Conservation (phyloP, 2,797 vertebrate species). For the Muscicapa comitata region DNA sequence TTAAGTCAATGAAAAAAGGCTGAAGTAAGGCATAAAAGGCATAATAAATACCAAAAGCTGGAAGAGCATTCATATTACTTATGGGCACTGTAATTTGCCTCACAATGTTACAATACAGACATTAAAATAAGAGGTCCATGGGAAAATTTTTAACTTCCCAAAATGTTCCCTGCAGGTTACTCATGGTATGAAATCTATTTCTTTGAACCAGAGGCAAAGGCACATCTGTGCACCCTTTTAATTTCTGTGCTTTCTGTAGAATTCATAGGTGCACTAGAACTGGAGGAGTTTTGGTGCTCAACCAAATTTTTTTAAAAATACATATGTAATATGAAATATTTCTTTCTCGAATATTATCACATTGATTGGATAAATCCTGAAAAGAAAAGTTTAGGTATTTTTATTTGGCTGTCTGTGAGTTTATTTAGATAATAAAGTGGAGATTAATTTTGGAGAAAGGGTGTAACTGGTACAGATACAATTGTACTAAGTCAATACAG, state of each 20-base stretch:
- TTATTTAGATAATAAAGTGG: neutral
- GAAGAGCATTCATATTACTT: neutral
- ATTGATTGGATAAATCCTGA: neutral
- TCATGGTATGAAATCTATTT: neutral
- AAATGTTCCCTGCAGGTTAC: neutral
- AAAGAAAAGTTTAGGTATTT: neutral
- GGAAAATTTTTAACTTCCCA: neutral
- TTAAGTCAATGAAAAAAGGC: neutral
- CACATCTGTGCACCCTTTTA: neutral
- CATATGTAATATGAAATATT: neutral
- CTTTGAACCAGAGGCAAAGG: neutral
- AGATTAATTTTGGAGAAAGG: neutral
- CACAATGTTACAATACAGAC: neutral
- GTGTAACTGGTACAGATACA: neutral
- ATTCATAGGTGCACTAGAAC: neutral
- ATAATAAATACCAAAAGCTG: neutral
- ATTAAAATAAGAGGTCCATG: neutral
- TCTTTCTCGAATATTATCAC: neutral
- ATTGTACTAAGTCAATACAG: neutral
- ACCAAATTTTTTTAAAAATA: neutral
- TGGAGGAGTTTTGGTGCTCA: neutral
- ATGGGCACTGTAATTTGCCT: neutral
- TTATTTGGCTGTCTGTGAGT: neutral
- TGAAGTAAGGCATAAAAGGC: neutral
- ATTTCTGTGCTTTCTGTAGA: neutral